phyloP scores from a whole-genome alignment of 2,113 vertebrate species.

The Hydropotes inermis region DNA sequence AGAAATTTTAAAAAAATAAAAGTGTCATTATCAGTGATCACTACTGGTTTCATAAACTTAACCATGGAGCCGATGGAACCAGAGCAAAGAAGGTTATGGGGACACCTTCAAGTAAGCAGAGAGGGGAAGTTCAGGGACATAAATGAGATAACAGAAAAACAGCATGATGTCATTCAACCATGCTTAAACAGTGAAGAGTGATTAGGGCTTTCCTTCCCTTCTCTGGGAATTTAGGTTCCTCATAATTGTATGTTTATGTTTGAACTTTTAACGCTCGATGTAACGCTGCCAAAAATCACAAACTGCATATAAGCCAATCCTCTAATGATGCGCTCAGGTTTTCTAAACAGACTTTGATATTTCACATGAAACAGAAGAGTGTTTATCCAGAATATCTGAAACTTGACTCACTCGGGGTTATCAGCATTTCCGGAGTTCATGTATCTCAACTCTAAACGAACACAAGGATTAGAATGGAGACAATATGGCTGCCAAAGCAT shows the following conservation, averaged over 20 bases:
- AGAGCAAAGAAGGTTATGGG: rapidly evolving
- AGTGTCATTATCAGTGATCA: neutral
- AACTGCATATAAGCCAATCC: neutral
- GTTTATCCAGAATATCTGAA: neutral
- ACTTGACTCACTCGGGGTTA: neutral
- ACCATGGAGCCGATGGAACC: neutral
- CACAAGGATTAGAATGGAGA: neutral
- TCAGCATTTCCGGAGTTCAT: rapidly evolving
- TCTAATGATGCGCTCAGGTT: neutral
- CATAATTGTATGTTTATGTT: no score
- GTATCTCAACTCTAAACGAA: neutral
- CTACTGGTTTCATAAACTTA: neutral
- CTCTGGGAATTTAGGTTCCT: neutral
- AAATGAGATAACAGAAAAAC: rapidly evolving
- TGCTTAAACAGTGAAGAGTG: rapidly evolving
- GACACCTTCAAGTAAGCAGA: neutral
- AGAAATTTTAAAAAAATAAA: neutral
- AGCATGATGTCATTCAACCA: rapidly evolving
- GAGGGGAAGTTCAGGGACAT: no score
- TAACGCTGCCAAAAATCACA: rapidly evolving
- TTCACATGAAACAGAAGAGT: neutral
- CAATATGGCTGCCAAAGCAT: rapidly evolving
- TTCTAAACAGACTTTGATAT: neutral
- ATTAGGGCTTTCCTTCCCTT: no score
- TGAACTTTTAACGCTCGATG: neutral